phyloP scores from a whole-genome alignment of 2,113 vertebrate species.

The Mus pahari region DNA sequence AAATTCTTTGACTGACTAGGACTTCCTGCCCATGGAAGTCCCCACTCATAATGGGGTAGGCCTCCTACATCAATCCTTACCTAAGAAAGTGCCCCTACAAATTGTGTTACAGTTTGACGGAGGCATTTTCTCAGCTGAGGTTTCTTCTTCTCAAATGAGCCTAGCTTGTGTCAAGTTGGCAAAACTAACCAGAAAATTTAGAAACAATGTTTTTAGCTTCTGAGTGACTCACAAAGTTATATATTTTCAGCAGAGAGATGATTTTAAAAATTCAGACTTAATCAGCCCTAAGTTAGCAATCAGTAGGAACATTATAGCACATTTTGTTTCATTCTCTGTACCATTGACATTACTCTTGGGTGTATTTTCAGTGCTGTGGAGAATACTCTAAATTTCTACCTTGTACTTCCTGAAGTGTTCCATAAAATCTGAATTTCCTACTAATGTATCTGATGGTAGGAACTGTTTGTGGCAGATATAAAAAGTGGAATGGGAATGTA shows the following conservation, averaged over 20 bases:
- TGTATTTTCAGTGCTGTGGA: neutral
- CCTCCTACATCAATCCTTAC: neutral
- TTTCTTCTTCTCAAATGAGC: neutral
- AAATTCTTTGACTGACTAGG: neutral
- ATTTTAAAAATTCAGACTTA: conserved; percentile 27
- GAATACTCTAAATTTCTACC: neutral
- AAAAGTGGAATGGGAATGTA: neutral
- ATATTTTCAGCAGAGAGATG: conserved; percentile 4
- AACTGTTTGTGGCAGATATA: neutral
- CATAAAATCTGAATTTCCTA: neutral
- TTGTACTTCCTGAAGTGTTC: conserved; percentile 7
- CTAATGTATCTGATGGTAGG: neutral
- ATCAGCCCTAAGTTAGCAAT: conserved; percentile 10
- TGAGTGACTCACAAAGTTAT: conserved; percentile 8
- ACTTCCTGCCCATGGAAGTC: neutral
- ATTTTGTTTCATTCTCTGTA: neutral
- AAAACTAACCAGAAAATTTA: neutral
- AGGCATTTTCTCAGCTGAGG: neutral
- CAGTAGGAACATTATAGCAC: neutral
- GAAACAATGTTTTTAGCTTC: conserved; percentile 35
- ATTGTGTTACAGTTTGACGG: neutral
- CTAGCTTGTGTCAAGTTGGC: neutral
- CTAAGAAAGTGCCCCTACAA: neutral
- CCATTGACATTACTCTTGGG: neutral
- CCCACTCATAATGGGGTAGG: neutral